Evolutionary conservation across 2,113 vertebrate species (phyloP).

Genomic region (Condylura cristata): DNA sequence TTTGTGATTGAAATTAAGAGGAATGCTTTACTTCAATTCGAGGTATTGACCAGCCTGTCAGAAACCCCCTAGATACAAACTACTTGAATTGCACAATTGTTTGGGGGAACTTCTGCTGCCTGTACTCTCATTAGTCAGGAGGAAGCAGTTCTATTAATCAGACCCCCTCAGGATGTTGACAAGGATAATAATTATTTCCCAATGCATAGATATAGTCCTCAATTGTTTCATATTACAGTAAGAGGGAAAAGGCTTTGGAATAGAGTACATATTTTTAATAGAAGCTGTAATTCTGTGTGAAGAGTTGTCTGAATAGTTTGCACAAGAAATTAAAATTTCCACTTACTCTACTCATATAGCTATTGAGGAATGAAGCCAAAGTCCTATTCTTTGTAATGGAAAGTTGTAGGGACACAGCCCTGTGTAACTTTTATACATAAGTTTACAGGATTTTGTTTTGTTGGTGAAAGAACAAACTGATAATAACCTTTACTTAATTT

Average conservation of each 20-base stretch:
- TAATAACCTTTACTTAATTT: conserved; percentile 17
- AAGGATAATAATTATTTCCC: conserved; percentile 85
- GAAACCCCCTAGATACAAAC: conserved; percentile 69
- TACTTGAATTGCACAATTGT: conserved; percentile 75
- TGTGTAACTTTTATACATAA: conserved; percentile 45
- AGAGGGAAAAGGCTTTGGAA: conserved; percentile 77
- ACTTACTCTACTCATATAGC: conserved; percentile 74
- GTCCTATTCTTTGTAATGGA: conserved; percentile 29
- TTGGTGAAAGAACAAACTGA: background rate
- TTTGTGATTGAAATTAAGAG: conserved; percentile 75
- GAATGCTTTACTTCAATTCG: conserved; percentile 74
- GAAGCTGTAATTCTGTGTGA: conserved; percentile 85
- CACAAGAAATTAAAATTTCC: conserved; percentile 85
- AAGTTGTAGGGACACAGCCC: conserved; percentile 65
- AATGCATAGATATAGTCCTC: conserved; percentile 83
- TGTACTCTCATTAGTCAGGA: conserved; percentile 71
- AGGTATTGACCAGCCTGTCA: conserved; percentile 77
- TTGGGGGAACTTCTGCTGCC: conserved; percentile 68
- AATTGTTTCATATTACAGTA: conserved; percentile 85
- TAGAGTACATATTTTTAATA: conserved; percentile 85
- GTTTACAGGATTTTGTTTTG: background rate
- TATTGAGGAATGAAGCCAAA: conserved; percentile 69
- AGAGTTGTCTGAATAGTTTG: conserved; percentile 82
- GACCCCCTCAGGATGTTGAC: conserved; percentile 79
- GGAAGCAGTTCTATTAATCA: conserved; percentile 80